phyloP scores from a whole-genome alignment of 35 echinoderm and acorn worm species.

The Heliocidaris tuberculata region DNA sequence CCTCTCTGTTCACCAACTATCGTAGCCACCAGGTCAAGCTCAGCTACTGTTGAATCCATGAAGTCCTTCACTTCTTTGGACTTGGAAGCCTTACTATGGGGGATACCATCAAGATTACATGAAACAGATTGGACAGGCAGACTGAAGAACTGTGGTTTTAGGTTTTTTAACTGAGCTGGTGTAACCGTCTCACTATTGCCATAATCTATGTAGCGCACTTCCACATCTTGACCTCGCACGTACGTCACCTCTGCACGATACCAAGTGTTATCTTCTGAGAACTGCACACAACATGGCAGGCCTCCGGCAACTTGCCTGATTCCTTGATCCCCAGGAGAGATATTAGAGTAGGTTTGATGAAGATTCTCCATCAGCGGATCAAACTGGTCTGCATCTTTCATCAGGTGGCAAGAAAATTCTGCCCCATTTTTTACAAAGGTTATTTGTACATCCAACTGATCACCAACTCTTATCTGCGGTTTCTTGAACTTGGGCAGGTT shows the following conservation, averaged over 20 bases:
- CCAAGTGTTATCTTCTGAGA: slow-evolving; percentile 75
- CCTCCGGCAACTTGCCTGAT: slow-evolving; percentile 48
- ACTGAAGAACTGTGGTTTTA: slow-evolving; percentile 62
- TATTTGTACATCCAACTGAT: slow-evolving; percentile 58
- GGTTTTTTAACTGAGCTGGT: slow-evolving; percentile 45
- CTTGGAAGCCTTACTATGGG: slow-evolving; percentile 13
- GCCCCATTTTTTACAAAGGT: slow-evolving; percentile 47
- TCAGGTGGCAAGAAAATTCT: slow-evolving; percentile 73
- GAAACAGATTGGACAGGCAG: slow-evolving; percentile 68
- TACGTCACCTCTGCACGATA: slow-evolving; percentile 70
- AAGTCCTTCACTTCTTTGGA: slow-evolving; percentile 38
- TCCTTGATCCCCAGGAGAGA: slow-evolving; percentile 19
- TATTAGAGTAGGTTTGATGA: slow-evolving; percentile 59
- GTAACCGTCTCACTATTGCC: slow-evolving; percentile 75
- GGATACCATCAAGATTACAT: slow-evolving; percentile 64
- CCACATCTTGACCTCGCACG: slow-evolving; percentile 36
- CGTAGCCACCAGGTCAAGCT: slow-evolving; percentile 22
- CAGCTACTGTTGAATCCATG: slow-evolving; percentile 34
- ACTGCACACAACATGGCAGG: slow-evolving; percentile 71
- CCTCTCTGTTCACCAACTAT: background rate
- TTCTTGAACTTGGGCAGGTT: slow-evolving; percentile 52
- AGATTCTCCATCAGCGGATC: slow-evolving; percentile 65
- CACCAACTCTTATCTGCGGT: slow-evolving; percentile 46
- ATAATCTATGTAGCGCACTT: slow-evolving; percentile 83
- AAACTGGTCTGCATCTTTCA: slow-evolving; percentile 66